Conservation (phyloP, 2,113 vertebrate genomes). For the Reinhardtius hippoglossoides region DNA sequence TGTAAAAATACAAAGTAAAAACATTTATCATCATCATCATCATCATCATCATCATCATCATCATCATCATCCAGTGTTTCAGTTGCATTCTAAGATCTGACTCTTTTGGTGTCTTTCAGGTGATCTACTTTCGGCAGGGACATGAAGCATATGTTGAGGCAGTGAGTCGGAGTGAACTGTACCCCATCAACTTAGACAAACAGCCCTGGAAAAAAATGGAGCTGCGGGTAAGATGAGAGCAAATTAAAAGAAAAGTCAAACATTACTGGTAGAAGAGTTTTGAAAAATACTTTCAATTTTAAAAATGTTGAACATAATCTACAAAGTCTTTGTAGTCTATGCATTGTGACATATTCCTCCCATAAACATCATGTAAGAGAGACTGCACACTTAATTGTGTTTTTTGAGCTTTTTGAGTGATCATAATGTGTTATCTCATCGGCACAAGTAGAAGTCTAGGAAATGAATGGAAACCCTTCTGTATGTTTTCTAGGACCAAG, state of each 20-base stretch:
- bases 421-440: not conserved
- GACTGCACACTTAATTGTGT: no score
- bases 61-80: not conserved
- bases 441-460: not conserved
- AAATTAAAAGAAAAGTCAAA: not conserved
- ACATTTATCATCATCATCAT: not conserved
- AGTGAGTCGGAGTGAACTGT: conserved; percentile 89
- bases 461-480: not conserved
- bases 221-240: conserved; percentile 87
- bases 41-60: not conserved
- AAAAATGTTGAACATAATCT: no score
- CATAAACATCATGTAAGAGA: no score
- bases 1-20: not conserved
- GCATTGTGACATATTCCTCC: no score
- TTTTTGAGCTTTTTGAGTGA: no score
- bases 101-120: conserved; percentile 74
- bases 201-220: conserved; percentile 95
- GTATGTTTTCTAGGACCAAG: conserved; percentile 90
- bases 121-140: conserved; percentile 97
- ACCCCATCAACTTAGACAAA: conserved; percentile 91
- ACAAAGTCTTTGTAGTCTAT: not conserved
- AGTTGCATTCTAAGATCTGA: not conserved
- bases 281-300: not conserved
- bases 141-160: conserved; percentile 97
- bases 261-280: not conserved